These are phyloP conservation scores for Gortyna flavago DNA, from an alignment of 2,888 invertebrate genomes.

Conservation along the genomic window DNA sequence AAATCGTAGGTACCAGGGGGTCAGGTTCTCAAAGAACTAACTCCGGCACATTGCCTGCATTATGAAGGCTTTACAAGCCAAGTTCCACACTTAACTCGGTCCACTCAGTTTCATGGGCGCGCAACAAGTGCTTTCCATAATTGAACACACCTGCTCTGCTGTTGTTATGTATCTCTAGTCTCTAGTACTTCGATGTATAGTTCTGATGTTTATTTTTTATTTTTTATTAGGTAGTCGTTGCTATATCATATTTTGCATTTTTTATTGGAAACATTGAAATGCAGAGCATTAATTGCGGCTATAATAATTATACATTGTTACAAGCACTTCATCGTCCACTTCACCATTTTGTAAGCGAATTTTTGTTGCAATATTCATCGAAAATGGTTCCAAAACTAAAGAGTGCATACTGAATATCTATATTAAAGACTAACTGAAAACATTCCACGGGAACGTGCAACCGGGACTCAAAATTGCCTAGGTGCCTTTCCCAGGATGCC, in stretches of 20 bases:
- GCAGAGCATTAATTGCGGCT: background rate
- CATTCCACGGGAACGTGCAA: too few species aligned
- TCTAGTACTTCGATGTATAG: constrained; percentile 65
- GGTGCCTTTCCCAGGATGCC: background rate
- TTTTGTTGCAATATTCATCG: background rate
- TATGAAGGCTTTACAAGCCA: constrained; percentile 80
- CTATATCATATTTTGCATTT: background rate
- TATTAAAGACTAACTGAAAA: background rate
- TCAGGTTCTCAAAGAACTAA: constrained; percentile 75
- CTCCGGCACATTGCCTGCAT: constrained; percentile 75
- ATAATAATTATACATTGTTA: background rate
- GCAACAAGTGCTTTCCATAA: constrained; percentile 84
- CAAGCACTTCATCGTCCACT: too few species aligned
- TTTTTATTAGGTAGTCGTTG: constrained; percentile 44
- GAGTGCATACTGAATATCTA: background rate
- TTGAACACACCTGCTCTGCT: constrained; percentile 77
- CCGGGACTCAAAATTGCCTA: background rate
- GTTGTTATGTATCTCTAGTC: constrained; percentile 69
- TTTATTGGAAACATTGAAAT: background rate
- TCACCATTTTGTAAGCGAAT: background rate
- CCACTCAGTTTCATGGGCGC: constrained; percentile 76
- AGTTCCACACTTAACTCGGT: constrained; percentile 79
- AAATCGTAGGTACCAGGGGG: constrained; percentile 69
- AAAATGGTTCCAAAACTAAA: background rate
- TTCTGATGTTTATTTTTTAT: constrained; percentile 60